Base-by-base conservation (phyloP, 2,113 vertebrate genomes). In the Mormyrus iriodes region DNA sequence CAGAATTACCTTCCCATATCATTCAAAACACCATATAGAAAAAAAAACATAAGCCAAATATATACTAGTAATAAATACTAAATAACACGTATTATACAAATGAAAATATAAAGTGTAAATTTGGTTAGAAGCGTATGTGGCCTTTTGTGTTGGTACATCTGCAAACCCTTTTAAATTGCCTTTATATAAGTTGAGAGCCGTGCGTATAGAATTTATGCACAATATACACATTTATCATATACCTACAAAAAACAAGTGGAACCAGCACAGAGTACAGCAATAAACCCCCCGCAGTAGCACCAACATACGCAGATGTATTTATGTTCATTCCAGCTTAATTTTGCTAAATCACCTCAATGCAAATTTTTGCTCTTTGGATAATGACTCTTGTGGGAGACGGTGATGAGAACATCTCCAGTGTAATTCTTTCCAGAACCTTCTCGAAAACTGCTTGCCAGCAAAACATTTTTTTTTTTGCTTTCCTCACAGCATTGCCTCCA, bases 351-450 rank as follows among this genome's bases (percentile, higher is more conserved):
- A 86, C 85, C 48, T 21, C 27, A 7, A 53, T 86, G 85, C 85
- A 55, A 55, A 52, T 53, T 53, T 85, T 85, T 31, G 83, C 85
- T 86, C 85, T 86, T 86, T 53, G 85, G 49, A 2, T 86, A 86
- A 86, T 86, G 85, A 86, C 51, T 53, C 21, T 49, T 51, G 51
- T 85, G 48, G 83, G 85, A 86, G 31, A 86, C 17, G 46, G 83
- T 6, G n/a, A 85, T 85, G 83, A 17, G 73, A 42, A 79, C 73
- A 79, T 79, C 35, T 79, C 73, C 73, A 19, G 73, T 6, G 6
- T 39, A 39, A 39, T 79, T 17, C 42, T 85, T 85, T 31, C 48
- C 48, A 27, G 44, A 85, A 51, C 44, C 83, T 51, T 49, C 44
- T 48, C 48, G 8, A 35, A 53, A 86, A 86, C 27, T 31, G 27